These are phyloP conservation scores for Erebia palarica DNA, from an alignment of 2,888 invertebrate species.

Conservation along the genomic window DNA sequence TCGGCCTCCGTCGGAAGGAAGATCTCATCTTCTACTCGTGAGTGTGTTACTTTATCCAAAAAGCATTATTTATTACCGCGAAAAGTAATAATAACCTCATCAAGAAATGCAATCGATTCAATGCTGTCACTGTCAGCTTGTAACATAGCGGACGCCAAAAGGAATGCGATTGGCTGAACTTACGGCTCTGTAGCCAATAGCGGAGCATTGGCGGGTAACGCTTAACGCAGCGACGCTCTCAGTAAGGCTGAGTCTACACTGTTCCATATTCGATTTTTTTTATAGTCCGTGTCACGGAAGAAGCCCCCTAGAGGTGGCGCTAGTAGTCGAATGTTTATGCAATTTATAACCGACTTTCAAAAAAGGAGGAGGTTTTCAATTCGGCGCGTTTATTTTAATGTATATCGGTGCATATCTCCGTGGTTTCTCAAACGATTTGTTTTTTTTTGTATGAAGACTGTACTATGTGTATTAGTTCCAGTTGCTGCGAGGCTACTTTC, in stretches of 20 bases:
- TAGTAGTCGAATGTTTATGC: too few relatives aligned
- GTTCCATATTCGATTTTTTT: neutral
- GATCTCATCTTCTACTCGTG: neutral
- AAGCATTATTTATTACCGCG: too few relatives aligned
- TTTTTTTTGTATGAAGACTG: too few relatives aligned
- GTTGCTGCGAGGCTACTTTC: too few relatives aligned
- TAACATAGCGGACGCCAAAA: neutral
- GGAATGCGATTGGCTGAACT: neutral
- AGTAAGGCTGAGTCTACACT: neutral
- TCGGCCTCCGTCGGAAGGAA: neutral
- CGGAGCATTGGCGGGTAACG: neutral
- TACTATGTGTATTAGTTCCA: too few relatives aligned
- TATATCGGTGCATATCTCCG: too few relatives aligned
- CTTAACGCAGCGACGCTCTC: neutral
- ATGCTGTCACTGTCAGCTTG: neutral
- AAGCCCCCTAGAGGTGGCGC: too few relatives aligned
- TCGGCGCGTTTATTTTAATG: too few relatives aligned
- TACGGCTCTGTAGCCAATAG: neutral
- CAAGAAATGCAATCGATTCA: neutral
- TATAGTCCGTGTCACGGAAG: too few relatives aligned
- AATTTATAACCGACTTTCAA: too few relatives aligned
- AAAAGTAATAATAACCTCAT: neutral
- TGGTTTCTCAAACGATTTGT: too few relatives aligned
- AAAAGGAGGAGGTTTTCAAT: too few relatives aligned
- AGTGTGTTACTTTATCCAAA: neutral